Evolutionary conservation across 2,888 invertebrate species (phyloP).

Genomic region (Metellina segmentata): DNA sequence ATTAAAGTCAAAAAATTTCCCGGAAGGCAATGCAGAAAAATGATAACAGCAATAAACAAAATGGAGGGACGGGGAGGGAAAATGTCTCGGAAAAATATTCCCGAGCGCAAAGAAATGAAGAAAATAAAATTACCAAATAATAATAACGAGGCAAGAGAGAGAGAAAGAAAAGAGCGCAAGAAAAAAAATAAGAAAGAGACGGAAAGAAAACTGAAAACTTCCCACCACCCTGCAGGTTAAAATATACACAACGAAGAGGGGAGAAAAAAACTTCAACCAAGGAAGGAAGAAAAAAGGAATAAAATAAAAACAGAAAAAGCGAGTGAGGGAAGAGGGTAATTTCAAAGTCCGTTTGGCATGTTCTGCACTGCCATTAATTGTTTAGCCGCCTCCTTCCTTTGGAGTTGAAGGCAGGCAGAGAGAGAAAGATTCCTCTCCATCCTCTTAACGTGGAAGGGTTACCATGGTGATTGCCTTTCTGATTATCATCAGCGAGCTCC

Average conservation of each 20-base stretch:
- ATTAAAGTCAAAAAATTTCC: slow-evolving; percentile 75
- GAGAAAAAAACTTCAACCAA: slow-evolving; percentile 17
- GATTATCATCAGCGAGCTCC: slow-evolving; percentile 71
- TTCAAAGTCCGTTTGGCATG: slow-evolving; percentile 76
- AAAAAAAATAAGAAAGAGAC: slow-evolving; percentile 16
- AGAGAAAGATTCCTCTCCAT: slow-evolving; percentile 71
- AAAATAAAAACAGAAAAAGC: slow-evolving; percentile 65
- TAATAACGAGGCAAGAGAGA: slow-evolving; percentile 51
- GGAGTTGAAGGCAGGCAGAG: slow-evolving; percentile 39
- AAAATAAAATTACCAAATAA: slow-evolving; percentile 75
- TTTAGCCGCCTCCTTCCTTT: slow-evolving; percentile 55
- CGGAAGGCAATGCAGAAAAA: slow-evolving; percentile 61
- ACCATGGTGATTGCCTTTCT: slow-evolving; percentile 74
- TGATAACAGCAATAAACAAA: slow-evolving; percentile 76
- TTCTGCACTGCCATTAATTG: slow-evolving; percentile 74
- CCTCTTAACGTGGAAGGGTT: slow-evolving; percentile 72
- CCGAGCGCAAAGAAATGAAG: slow-evolving; percentile 43
- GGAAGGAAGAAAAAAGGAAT: slow-evolving; percentile 27
- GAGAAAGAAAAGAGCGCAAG: not conserved
- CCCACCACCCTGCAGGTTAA: slow-evolving; percentile 58
- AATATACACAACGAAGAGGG: slow-evolving; percentile 48
- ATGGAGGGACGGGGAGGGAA: slow-evolving; percentile 19
- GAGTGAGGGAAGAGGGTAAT: slow-evolving; percentile 65
- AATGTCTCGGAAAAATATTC: slow-evolving; percentile 48
- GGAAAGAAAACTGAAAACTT: slow-evolving; percentile 34